Conservation (phyloP, 1,140 invertebrate species). For the Microplitis mediator region DNA sequence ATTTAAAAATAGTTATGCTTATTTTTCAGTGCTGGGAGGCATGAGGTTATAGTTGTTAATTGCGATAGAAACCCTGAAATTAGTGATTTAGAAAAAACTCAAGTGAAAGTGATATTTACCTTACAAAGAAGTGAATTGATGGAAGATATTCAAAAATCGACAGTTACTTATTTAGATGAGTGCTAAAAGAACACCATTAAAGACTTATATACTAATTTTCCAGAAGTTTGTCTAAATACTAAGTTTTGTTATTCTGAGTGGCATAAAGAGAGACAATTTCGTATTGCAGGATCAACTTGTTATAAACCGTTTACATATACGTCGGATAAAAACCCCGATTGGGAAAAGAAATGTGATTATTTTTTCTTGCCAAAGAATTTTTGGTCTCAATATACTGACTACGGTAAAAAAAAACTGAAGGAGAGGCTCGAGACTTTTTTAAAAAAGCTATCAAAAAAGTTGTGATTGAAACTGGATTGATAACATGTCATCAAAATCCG, state of each 20-base stretch:
- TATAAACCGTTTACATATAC: constrained; percentile 17
- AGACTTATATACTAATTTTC: background rate
- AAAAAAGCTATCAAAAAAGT: background rate
- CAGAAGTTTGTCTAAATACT: background rate
- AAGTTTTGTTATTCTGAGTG: background rate
- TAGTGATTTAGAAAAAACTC: no score
- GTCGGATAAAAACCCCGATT: constrained; percentile 19
- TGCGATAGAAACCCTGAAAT: no score
- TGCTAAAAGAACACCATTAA: background rate
- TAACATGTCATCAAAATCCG: constrained; percentile 24
- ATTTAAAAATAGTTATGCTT: constrained; percentile 25
- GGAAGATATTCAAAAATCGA: background rate
- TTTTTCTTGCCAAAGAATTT: constrained; percentile 24
- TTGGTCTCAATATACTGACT: constrained; percentile 22
- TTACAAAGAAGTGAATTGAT: constrained; percentile 5
- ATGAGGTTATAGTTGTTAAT: no score
- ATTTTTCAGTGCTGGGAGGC: background rate
- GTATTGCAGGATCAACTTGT: constrained; percentile 2
- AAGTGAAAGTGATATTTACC: no score
- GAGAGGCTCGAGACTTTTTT: constrained; percentile 9
- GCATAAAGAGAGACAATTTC: constrained; percentile 5
- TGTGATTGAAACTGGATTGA: constrained; percentile 14
- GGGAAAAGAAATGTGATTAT: constrained; percentile 20
- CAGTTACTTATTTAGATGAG: background rate
- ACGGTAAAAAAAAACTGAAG: constrained; percentile 19